Evolutionary conservation across 2,888 invertebrate species (phyloP).

Genomic region (Synanthedon myopaeformis): DNA sequence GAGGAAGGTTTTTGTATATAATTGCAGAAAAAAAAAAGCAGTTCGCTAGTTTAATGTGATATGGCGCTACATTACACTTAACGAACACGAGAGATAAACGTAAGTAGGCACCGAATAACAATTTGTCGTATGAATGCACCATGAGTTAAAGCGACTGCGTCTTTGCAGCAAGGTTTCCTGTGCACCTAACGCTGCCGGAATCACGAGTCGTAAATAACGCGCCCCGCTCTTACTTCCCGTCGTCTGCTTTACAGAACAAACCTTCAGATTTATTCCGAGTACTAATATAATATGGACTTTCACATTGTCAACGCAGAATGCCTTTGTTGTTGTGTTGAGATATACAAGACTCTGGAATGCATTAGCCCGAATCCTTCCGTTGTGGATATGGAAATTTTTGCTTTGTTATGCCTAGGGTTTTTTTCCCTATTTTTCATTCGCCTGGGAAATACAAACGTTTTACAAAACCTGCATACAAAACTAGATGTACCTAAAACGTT

Average conservation of each 20-base stretch:
- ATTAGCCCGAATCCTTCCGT: neutral
- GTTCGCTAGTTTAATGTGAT: no score
- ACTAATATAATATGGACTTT: conserved; percentile 17
- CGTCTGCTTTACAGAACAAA: conserved; percentile 33
- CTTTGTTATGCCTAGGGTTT: neutral
- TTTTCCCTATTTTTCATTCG: neutral
- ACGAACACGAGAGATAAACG: neutral
- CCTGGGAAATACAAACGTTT: neutral
- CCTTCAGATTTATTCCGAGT: conserved; percentile 28
- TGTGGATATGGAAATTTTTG: neutral
- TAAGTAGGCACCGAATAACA: conserved; percentile 12
- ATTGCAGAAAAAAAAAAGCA: no score
- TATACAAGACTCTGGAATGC: neutral
- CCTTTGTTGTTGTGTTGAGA: neutral
- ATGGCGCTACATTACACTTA: no score
- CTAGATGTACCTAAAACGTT: conserved; percentile 21
- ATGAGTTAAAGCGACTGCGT: conserved; percentile 26
- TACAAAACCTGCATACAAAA: neutral
- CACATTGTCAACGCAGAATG: neutral
- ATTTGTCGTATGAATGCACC: conserved; percentile 17
- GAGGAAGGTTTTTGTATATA: no score
- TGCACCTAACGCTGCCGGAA: conserved; percentile 44
- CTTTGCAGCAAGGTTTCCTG: conserved; percentile 32
- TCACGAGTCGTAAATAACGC: conserved; percentile 58
- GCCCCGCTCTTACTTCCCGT: conserved; percentile 50